Evolutionary conservation across 2,888 invertebrate species (phyloP), one percentile per base, ranked within the genome.

Genomic region (Lingula anatina): DNA sequence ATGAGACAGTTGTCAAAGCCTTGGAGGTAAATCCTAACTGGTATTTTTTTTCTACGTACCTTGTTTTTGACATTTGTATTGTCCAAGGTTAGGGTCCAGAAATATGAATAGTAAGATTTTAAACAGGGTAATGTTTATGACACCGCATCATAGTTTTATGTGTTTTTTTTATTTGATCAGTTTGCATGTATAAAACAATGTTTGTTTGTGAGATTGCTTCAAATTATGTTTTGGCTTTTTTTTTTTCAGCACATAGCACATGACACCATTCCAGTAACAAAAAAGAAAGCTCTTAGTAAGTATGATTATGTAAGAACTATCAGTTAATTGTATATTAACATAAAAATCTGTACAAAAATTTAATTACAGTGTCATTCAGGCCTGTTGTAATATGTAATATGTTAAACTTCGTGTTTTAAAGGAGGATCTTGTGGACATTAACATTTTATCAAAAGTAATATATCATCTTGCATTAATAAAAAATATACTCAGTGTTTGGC

Each of bases 221-320:
- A 40, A 2, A 18, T 43, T 43, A 24, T 15, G 3, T 35, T 42
- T 49, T 12, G 21, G 15, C 7, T 43, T 45, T 48, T 27, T 38
- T 35, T 28, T 40, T 51, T 55, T 27, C 59, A 72, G 73, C 60
- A 81, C 42, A 84, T 89, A 51, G 85, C 88, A 0, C 85, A 87
- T 50, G 90, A 91, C 66, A 84, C 87, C 0, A 84, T 92, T 0
- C 88, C 89, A 47, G 82, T 84, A 0, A 87, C 88, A 60, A 87
- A 89, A 68, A 86, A 88, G 70, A 89, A 89, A 71, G 87, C 90
- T 0, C 83, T 91, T 28, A 66, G 71, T 62, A 81, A 65, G 64
- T 62, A 42, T 21, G 7, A 12, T 37, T 31, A 15, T 4, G 31
- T 27, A 12, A 43, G 18, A 28, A 21, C 31, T 44, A 12, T 18